Evolutionary conservation across 2,797 vertebrate genomes (phyloP).

Genomic region (Prionace glauca): DNA sequence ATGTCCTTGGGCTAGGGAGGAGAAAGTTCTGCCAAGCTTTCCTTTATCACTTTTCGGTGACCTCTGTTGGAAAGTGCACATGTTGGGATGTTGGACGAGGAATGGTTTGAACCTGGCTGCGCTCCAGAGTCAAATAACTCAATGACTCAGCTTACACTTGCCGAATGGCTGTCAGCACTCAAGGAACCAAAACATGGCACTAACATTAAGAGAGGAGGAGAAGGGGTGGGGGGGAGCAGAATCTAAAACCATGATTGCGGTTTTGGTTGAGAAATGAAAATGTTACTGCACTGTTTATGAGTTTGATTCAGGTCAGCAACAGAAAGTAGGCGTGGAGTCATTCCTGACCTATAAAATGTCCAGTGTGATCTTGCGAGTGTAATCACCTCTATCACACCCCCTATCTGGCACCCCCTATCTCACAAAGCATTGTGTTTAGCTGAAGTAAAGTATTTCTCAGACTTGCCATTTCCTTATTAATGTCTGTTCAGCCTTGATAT

Average conservation of each 20-base stretch:
- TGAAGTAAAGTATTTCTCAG: background rate
- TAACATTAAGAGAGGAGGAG: background rate
- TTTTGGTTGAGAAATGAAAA: background rate
- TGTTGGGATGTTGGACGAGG: background rate
- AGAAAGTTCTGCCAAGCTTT: background rate
- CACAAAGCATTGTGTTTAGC: background rate
- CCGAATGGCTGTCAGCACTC: background rate
- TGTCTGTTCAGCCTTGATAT: background rate
- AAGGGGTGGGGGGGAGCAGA: background rate
- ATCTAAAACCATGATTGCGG: background rate
- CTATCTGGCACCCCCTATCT: no score
- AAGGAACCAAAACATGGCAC: background rate
- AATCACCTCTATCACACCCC: background rate
- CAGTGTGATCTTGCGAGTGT: background rate
- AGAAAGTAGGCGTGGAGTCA: background rate
- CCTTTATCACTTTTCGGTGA: background rate
- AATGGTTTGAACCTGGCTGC: background rate
- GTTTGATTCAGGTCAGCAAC: background rate
- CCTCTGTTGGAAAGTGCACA: background rate
- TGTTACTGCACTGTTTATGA: background rate
- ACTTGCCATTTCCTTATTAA: background rate
- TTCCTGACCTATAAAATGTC: background rate
- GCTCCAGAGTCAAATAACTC: background rate
- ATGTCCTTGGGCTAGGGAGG: background rate
- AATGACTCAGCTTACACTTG: background rate